Conservation (phyloP, 2,797 vertebrate genomes). For the Columba guinea region DNA sequence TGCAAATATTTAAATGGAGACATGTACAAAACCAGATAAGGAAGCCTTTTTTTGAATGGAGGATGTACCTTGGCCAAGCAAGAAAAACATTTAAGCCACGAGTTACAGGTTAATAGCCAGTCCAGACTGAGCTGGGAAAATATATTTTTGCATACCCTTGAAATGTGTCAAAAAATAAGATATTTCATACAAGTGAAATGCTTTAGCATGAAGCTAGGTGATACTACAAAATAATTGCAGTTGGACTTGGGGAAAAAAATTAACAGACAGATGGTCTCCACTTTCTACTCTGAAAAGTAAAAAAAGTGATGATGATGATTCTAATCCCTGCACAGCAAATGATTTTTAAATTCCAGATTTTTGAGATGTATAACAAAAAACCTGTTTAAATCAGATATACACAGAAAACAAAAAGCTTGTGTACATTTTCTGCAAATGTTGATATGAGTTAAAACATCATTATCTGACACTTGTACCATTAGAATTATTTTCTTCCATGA, state of each 20-base stretch:
- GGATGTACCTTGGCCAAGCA: background rate
- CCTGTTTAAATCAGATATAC: background rate
- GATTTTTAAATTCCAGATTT: conserved; percentile 49
- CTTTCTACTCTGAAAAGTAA: background rate
- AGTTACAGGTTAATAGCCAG: background rate
- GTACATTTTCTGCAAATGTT: background rate
- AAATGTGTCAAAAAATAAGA: background rate
- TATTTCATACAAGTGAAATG: background rate
- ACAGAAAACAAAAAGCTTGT: background rate
- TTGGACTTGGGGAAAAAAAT: conserved; percentile 15
- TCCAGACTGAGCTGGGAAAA: background rate
- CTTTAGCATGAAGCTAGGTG: conserved; percentile 1
- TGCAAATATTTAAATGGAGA: conserved; percentile 33
- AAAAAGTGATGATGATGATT: background rate
- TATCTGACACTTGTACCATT: background rate
- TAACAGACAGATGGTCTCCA: conserved; percentile 31
- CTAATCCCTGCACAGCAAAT: background rate
- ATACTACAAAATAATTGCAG: conserved; percentile 45
- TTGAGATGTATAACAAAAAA: conserved; percentile 11
- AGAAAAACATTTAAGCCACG: background rate
- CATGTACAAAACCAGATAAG: background rate
- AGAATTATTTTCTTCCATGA: background rate
- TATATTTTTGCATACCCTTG: background rate
- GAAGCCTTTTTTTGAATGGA: background rate
- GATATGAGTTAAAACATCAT: background rate